Evolutionary conservation across 2,113 vertebrate species (phyloP).

Genomic region (Sula dactylatra): DNA sequence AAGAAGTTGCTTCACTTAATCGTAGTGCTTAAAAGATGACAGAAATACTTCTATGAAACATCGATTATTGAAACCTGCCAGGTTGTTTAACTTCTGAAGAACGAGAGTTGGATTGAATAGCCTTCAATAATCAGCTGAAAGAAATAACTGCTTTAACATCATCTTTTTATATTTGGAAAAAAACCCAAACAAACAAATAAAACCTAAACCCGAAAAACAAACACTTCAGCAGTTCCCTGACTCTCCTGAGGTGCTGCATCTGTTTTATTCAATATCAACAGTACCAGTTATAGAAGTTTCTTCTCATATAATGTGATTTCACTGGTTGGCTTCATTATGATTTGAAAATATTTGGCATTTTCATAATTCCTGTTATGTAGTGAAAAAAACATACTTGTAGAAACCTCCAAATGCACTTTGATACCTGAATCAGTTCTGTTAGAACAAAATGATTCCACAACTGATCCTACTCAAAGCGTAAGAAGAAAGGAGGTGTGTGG

Average conservation of each 20-base stretch:
- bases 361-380: background rate
- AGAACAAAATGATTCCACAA: background rate
- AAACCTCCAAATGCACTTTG: background rate
- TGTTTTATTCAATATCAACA: background rate
- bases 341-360: background rate
- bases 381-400: background rate
- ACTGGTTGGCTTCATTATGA: background rate
- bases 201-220: too few species aligned
- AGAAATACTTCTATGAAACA: background rate
- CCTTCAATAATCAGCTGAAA: background rate
- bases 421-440: background rate
- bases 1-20: background rate
- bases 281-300: background rate
- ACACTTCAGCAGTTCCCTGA: background rate
- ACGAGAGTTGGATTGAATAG: background rate
- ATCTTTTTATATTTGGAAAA: background rate
- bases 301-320: background rate
- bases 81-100: background rate
- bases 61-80: background rate
- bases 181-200: too few species aligned
- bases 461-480: background rate
- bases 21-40: background rate
- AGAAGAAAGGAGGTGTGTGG: background rate
- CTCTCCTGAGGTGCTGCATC: background rate
- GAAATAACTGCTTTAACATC: background rate